phyloP scores from a whole-genome alignment of 2,113 vertebrate genomes.

The Pterocles gutturalis region DNA sequence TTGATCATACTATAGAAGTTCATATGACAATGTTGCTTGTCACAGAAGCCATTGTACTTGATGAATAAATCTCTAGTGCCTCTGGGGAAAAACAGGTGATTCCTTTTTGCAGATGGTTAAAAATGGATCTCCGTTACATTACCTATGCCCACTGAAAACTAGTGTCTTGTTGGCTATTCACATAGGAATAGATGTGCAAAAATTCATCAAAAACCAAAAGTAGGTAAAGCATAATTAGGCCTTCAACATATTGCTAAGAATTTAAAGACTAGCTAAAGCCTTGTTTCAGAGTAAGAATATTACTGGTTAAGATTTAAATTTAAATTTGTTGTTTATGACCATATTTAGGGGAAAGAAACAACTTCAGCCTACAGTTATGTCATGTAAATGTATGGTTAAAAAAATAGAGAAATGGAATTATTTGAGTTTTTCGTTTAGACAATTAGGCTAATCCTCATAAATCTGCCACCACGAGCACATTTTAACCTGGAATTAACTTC shows the following conservation, averaged over 20 bases:
- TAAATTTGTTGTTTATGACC: background rate
- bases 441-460: background rate
- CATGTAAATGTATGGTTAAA: background rate
- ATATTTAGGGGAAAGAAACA: background rate
- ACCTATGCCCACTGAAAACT: background rate
- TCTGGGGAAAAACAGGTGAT: background rate
- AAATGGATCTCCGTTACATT: background rate
- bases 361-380: background rate
- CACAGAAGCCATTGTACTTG: background rate
- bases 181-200: background rate
- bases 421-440: background rate
- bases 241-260: background rate
- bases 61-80: background rate
- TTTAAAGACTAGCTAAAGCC: background rate
- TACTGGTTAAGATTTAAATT: background rate
- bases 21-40: accelerated
- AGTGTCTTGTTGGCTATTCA: background rate
- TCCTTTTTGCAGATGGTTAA: background rate
- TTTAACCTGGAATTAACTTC: background rate
- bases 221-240: background rate
- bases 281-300: background rate
- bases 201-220: background rate
- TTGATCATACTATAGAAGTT: background rate
- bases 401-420: background rate
- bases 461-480: background rate